A percentile compares a stretch with the other conserved stretches of the same genome.
phyloP scores from a whole-genome alignment of 2,797 vertebrate genomes.

The Eidolon dupreanum region DNA sequence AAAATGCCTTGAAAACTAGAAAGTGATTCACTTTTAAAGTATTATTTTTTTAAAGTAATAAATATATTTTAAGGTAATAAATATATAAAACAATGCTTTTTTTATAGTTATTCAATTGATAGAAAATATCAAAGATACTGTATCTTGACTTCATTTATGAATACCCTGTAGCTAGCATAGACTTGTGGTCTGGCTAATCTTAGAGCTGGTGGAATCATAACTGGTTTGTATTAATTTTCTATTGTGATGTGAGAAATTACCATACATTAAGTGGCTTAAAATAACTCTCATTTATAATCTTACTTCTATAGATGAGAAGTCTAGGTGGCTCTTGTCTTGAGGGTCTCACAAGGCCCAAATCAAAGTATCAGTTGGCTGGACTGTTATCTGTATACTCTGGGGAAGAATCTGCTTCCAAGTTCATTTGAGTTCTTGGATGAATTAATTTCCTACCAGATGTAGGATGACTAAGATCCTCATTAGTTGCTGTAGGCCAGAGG shows the following conservation, averaged over 20 bases:
- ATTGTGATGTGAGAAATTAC: background rate
- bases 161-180: background rate
- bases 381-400: background rate
- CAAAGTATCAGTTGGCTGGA: background rate
- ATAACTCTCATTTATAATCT: background rate
- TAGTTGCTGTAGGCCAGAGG: background rate
- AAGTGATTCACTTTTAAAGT: background rate
- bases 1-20: background rate
- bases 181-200: background rate
- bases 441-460: background rate
- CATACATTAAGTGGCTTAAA: background rate
- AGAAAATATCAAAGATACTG: background rate
- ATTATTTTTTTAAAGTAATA: slow-evolving; percentile 31
- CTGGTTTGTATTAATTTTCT: background rate
- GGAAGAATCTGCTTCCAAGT: background rate
- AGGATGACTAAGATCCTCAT: background rate
- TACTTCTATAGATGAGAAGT: background rate
- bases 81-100: background rate
- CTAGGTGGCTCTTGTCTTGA: background rate
- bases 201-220: background rate
- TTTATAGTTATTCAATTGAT: background rate
- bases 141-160: slow-evolving; percentile 11
- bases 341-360: background rate
- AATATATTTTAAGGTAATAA: slow-evolving; percentile 23
- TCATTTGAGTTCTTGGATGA: background rate